Base-by-base conservation (phyloP, 2,888 invertebrate genomes). In the Patella depressa region DNA sequence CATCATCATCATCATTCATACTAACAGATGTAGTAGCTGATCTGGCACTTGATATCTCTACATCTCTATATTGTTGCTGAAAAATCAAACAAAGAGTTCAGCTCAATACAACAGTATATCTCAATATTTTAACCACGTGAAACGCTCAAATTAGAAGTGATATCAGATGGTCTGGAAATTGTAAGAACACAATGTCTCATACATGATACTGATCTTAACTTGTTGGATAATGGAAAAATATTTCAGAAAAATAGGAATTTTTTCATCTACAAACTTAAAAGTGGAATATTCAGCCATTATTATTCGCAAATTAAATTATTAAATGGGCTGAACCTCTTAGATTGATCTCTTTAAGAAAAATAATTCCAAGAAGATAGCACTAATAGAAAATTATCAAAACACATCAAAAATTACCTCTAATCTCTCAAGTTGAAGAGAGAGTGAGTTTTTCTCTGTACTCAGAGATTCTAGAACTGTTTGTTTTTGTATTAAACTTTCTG, bases 391-490 rank as follows among this genome's bases (percentile, higher is more conserved):
- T 34, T 34, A 34, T 34, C 29, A 34, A 70, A 74, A 17, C 29
- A 59, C 45, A 59, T 53, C 29, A 24, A 29, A 71, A 53, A 81
- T 88, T 88, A 95, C 96, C 88, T 90, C 90, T 65, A 91, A 81
- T 79, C 96, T 95, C 90, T 97, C 97, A 86, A 97, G 91, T 89
- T 97, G 97, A 85, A 97, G 93, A 84, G 94, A 93, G 74, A 97
- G 92, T 29, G 96, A 96, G 92, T 97, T 97, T 89, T 96, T 95
- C 88, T 97, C 97, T 0, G 96, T 95, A 76, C 96, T 94, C 70
- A 96, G 93, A 29, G 94, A 93, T 90, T 98, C 97, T n/a, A 98
- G 93, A 83, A 95, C 94, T 71, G 95, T 95, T 91, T 98, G 98
- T 89, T 96, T 97, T 88, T 95, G 94, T 77, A 97, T 95, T 57